Evolutionary conservation across 2,888 invertebrate species (phyloP).

Genomic region (Eupithecia inturbata): DNA sequence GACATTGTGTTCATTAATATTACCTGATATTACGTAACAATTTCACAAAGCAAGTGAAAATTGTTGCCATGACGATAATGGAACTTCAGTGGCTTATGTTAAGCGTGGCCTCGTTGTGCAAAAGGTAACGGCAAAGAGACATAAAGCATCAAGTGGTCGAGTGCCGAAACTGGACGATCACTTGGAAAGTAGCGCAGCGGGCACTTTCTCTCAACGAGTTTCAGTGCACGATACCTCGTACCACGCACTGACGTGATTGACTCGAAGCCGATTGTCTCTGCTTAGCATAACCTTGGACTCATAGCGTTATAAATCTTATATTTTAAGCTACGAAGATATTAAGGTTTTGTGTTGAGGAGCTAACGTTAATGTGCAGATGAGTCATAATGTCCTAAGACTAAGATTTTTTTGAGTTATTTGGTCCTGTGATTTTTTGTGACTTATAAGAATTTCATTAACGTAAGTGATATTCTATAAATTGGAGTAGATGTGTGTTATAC

Average conservation of each 20-base stretch:
- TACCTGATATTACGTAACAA: constrained; percentile 44
- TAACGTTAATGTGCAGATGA: not conserved
- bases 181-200: constrained; percentile 78
- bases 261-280: constrained; percentile 27
- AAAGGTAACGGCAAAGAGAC: constrained; percentile 70
- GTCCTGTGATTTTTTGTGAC: not conserved
- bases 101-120: constrained; percentile 71
- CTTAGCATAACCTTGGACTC: not conserved
- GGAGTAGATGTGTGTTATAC: not conserved
- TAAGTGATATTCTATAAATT: not conserved
- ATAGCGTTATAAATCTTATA: not conserved
- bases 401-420: not conserved
- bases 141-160: constrained; percentile 18
- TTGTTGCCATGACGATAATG: constrained; percentile 63
- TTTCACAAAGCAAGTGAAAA: constrained; percentile 57
- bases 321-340: not conserved
- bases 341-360: not conserved
- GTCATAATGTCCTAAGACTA: not conserved
- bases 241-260: constrained; percentile 35
- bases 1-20: constrained; percentile 36
- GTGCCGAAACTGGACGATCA: constrained; percentile 54
- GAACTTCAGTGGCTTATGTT: constrained; percentile 55
- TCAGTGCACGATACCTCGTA: constrained; percentile 55
- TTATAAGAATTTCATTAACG: not conserved
- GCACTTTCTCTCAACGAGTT: constrained; percentile 74